Base-by-base conservation (phyloP, 2,888 invertebrate species). In the Saturnia japonica region DNA sequence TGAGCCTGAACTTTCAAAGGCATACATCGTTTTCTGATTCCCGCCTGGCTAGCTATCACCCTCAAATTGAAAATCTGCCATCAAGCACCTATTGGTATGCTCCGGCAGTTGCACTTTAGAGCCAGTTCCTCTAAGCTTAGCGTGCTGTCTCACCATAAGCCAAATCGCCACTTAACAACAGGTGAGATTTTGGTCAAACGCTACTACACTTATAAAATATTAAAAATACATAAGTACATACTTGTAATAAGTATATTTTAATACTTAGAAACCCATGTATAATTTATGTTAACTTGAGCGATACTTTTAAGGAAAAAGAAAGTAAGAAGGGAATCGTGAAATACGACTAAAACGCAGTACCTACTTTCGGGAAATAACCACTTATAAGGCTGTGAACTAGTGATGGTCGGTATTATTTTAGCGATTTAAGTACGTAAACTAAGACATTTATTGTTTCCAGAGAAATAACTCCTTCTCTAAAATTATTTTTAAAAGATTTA, bases 301-400 rank as follows among this genome's bases (percentile, higher is more conserved):
- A 40, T 40, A 40, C n/a, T 64, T 47, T 67, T 40, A 40, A 11
- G n/a, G 25, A 66, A 66, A 47, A 45, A 69, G 47, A 66, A 25
- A 70, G 22, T 40, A 70, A 67, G 54, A 67, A 25, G 40, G 54
- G 43, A 64, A 64, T 64, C 54, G 45, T 69, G 66, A 67, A 67
- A 70, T 54, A 70, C 54, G 43, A 40, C 12, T 25, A 40, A 40
- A n/a, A 64, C n/a, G n/a, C 40, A 7, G 16, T 62, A 2, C 14
- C 9, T 64, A 64, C 64, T 42, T 70, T 54, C 67, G 66, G 54
- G 22, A 70, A 67, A 70, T 67, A 54, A 40, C 16, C 42, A 54
- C 54, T 25, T 40, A n/a, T 66, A 70, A 67, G 67, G 67, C 43
- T 22, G 67, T 25, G 66, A 67, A 22, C 25, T 67, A 19, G 54